Conservation (phyloP, 2,797 vertebrate species). For the Thaleichthys pacificus region DNA sequence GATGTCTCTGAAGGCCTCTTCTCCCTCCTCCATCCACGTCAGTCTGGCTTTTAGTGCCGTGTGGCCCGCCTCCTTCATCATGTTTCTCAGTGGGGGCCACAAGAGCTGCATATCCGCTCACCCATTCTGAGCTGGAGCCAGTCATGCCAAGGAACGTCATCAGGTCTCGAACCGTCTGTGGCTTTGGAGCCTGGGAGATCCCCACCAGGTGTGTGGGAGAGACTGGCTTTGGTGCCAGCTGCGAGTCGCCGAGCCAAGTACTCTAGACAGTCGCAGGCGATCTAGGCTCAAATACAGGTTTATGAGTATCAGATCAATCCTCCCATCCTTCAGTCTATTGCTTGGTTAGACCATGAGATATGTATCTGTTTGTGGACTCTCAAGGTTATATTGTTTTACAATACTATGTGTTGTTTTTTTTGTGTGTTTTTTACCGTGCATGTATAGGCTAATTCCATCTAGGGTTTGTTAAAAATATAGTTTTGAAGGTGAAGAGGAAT, state of each 20-base stretch:
- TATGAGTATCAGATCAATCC: no score
- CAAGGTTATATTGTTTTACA: no score
- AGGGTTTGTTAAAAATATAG: no score
- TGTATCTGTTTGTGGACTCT: no score
- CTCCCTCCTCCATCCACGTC: slow-evolving; percentile 3
- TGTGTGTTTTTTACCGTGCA: no score
- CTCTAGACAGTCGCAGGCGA: no score
- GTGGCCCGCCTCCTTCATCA: slow-evolving; percentile 9
- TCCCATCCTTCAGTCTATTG: no score
- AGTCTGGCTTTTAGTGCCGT: background rate
- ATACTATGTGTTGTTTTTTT: no score
- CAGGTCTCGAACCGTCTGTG: background rate
- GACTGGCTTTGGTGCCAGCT: background rate
- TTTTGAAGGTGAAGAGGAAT: background rate
- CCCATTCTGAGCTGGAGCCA: slow-evolving; percentile 18
- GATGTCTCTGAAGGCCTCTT: slow-evolving; percentile 11
- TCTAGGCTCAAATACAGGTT: no score
- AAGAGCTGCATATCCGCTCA: slow-evolving; percentile 13
- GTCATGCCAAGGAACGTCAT: slow-evolving; percentile 12
- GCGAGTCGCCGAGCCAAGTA: background rate
- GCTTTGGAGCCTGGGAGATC: background rate
- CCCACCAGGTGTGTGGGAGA: background rate
- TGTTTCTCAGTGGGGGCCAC: slow-evolving; percentile 2
- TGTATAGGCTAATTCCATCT: no score
- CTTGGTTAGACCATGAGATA: no score